Evolutionary conservation across 2,113 vertebrate species (phyloP), one percentile per base, ranked within the genome.

Genomic region (cat (Felis catus)): DNA sequence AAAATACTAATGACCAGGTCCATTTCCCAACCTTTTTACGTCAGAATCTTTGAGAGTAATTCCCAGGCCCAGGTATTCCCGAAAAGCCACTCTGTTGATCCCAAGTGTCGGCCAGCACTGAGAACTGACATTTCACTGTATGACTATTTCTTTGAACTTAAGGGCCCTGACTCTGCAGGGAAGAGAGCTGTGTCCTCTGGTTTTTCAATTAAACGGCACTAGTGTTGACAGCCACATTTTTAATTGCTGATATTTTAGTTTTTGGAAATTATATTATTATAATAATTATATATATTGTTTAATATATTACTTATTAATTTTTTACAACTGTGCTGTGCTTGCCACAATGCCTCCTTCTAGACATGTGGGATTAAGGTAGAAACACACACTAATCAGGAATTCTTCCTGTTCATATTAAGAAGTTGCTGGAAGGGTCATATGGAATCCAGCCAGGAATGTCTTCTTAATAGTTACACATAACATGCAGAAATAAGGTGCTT

Each of bases 101-200:
- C 65, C 48, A 11, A 7, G 1, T 7, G 1, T 36, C 16, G 6
- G 7, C n/a, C 4, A 29, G 19, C 19, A 23, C 1, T 8, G 48
- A 48, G n/a, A 81, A 48, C 10, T 92, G 14, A 16, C 4, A 4
- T 65, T n/a, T 89, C 63, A 31, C 31, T 78, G 1, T 15, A 7
- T 0, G 4, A 76, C 3, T 29, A 27, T 31, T 41, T 76, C 70
- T 94, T n/a, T 55, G 55, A 63, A 19, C 51, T 31, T 2, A 48
- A 0, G 1, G 33, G 23, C 10, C 21, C 71, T 79, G 14, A 2
- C 39, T 83, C 39, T 84, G 51, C 16, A 68, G 55, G 36, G 41
- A 74, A 51, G 0, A 29, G 80, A 65, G 11, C 5, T 63, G 39
- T 63, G 7, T 74, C 70, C 55, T 76, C 39, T 74, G 27, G n/a